These are phyloP conservation scores for Danionella cerebrum DNA, from an alignment of 2,113 vertebrate species.

Conservation along the genomic window DNA sequence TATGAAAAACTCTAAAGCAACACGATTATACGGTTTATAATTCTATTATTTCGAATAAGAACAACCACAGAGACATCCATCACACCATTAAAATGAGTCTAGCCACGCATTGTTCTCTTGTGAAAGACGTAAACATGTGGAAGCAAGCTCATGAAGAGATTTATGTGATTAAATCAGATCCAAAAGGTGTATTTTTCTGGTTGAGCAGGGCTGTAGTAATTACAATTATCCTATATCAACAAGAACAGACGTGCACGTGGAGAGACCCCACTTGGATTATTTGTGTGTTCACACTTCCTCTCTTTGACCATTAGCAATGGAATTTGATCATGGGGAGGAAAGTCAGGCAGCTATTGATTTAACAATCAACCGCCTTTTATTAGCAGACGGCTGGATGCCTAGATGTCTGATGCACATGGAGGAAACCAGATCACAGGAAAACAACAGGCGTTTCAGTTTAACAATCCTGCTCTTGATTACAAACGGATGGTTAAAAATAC, in stretches of 20 bases:
- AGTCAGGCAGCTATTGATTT: slow-evolving; percentile 23
- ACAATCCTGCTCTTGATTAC: not conserved
- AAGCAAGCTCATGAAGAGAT: not conserved
- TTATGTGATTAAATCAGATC: not conserved
- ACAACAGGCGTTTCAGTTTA: slow-evolving; percentile 1
- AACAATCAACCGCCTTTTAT: slow-evolving; percentile 23
- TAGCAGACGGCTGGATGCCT: not conserved
- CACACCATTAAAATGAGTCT: too few relatives aligned
- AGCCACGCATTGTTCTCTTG: too few relatives aligned
- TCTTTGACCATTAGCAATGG: slow-evolving; percentile 19
- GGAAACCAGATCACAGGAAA: not conserved
- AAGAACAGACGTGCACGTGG: not conserved
- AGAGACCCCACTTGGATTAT: not conserved
- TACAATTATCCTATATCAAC: not conserved
- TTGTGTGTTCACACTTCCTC: not conserved
- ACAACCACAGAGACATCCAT: too few relatives aligned
- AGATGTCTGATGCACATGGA: not conserved
- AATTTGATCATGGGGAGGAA: slow-evolving; percentile 8
- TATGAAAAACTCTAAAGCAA: too few relatives aligned
- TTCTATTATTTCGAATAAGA: too few relatives aligned
- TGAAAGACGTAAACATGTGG: not conserved
- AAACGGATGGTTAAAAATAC: not conserved
- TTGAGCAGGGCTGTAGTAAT: not conserved
- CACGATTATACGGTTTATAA: too few relatives aligned
- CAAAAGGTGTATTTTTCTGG: not conserved